These are phyloP conservation scores for Cosmopolites sordidus DNA, from an alignment of 2,888 invertebrate genomes.

Conservation along the genomic window DNA sequence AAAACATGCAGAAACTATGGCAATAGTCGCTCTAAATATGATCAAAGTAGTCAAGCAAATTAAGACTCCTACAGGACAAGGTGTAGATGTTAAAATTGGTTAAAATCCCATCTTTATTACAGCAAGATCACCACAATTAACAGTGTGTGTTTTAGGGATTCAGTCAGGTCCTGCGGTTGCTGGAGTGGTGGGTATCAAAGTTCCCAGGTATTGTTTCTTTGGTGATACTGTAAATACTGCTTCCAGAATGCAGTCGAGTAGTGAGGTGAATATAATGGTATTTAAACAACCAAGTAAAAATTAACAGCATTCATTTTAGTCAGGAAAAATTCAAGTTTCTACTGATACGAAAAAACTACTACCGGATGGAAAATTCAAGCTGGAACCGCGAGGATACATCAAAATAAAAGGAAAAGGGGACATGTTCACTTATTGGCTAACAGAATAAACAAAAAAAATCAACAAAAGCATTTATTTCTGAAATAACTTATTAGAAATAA, in stretches of 20 bases:
- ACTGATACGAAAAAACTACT: constrained; percentile 65
- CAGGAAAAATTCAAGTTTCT: constrained; percentile 74
- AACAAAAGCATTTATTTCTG: too few species aligned
- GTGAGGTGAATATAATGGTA: constrained; percentile 49
- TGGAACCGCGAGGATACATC: constrained; percentile 68
- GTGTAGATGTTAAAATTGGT: constrained; percentile 61
- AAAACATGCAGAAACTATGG: constrained; percentile 70
- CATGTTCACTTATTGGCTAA: constrained; percentile 55
- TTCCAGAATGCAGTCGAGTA: constrained; percentile 78
- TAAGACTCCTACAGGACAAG: constrained; percentile 52
- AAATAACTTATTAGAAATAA: too few species aligned
- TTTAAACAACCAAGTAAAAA: not conserved
- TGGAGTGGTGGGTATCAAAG: constrained; percentile 79
- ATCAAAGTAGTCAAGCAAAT: constrained; percentile 62
- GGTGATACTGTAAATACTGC: constrained; percentile 91
- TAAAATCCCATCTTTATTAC: too few species aligned
- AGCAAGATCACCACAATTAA: not conserved
- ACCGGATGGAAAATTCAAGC: constrained; percentile 60
- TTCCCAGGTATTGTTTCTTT: constrained; percentile 84
- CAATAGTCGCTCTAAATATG: constrained; percentile 71
- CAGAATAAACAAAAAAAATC: constrained; percentile 14
- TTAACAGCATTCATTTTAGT: constrained; percentile 44
- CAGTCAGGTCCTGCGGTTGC: constrained; percentile 87
- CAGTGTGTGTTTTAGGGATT: constrained; percentile 54
- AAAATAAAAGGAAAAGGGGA: constrained; percentile 87